Evolutionary conservation across 2,113 vertebrate species (phyloP), one percentile per base, ranked within the genome.

Genomic region (Lanius ludovicianus): DNA sequence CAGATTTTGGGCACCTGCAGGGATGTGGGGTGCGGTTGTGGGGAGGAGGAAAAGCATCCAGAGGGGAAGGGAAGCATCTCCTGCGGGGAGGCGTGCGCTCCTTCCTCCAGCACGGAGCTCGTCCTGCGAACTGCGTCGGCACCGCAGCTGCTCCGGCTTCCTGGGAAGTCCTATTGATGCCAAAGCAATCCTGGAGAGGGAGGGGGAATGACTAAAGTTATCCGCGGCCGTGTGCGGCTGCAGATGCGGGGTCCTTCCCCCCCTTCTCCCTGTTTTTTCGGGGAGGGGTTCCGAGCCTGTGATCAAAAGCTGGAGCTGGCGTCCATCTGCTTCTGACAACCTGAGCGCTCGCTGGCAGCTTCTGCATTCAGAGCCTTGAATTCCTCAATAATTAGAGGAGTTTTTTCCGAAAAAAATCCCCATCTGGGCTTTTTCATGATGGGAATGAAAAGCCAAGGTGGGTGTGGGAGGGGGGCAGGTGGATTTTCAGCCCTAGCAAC

Each of bases 401-500:
- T 94, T 85, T 87, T 44, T n/a, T 13, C 7, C 31, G 53, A 31
- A 19, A 23, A 21, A 50, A 65, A 16, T 53, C 30, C 14, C 96
- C 96, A 97, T 97, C 95, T 97, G 96, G 96, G 95, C 78, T 95
- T 94, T 94, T 96, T 80, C 79, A 94, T 33, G 20, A 21, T 6
- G 67, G 75, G 67, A 85, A 93, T 95, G 96, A 96, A 96, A 96
- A 97, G 95, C 94, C 92, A 97, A 97, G 96, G 96, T 97, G 95
- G 92, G 90, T 90, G 96, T 96, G 85, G 71, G 95, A 92, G 88
- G 63, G 90, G 95, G 96, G 95, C 95, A 97, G 95, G 95, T 95
- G 96, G 93, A 81, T 96, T 96, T 96, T 95, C 85, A 97, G 90
- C 95, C 93, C 91, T 96, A 96, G 93, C 95, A 96, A 96, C 92